Evolutionary conservation across 1,140 invertebrate genomes (phyloP), one percentile per base, ranked within the genome.

Genomic region (Charaxes varanes): DNA sequence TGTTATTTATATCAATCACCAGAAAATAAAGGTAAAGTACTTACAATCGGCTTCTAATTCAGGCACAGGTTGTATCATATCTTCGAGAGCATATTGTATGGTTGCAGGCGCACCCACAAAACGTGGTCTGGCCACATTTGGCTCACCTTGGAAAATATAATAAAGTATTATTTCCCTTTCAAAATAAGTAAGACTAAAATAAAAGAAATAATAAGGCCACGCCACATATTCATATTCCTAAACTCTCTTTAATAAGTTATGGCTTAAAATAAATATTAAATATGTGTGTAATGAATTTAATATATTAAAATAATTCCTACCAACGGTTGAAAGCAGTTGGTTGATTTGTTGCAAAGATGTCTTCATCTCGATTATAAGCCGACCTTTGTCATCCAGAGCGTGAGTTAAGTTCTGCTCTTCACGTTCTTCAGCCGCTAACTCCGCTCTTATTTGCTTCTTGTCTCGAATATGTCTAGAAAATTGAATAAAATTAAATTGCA

Each of bases 391-490:
- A 21, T 82, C 54, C n/a, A 82, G 49, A 1, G 57, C 7, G 6
- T 49, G 58, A 1, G 36, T 69, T 1, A 80, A 52, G 14, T 62
- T 54, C 0, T 42, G 42, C 41, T 85, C 76, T 11, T 84, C 81
- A n/a, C 80, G 58, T 7, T 63, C 62, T 44, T 88, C 71, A 1
- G 70, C 58, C 10, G 77, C 53, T 2, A 87, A 78, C 44, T 86
- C 55, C 2, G 80, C 64, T 1, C 63, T 33, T 10, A 88, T 62
- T 18, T 77, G 62, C 14, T 74, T 76, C 50, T 87, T 88, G 1
- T 86, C 70, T 19, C 61, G 33, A 32, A 87, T 78, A 48, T 87
- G 88, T 40, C 87, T 88, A 11, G 21, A 50, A 42, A 36, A 52
- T 57, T 24, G 11, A 26, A 26, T 13, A 6, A 3, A 2, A 12